Percentiles rank a stretch among this genome's conserved stretches.
Conservation (phyloP, 2,797 vertebrate genomes). For the Xiphorhynchus erythropygius region DNA sequence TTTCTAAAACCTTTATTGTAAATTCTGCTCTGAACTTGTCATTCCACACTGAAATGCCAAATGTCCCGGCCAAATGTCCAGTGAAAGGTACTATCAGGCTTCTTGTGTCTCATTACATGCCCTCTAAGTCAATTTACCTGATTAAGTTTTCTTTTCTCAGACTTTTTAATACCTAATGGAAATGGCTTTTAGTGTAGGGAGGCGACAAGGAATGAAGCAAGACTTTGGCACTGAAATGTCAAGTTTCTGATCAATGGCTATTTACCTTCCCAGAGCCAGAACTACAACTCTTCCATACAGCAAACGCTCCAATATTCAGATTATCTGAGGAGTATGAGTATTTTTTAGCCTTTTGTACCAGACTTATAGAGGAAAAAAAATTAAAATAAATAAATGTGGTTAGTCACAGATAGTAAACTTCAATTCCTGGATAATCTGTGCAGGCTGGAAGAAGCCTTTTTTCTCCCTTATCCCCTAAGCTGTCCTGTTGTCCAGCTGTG, state of each 20-base stretch:
- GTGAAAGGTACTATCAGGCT: neutral
- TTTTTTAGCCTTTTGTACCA: neutral
- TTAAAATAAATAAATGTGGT: neutral
- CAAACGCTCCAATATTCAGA: neutral
- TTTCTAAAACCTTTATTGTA: neutral
- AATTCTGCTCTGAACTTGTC: neutral
- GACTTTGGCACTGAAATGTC: neutral
- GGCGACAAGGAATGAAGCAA: neutral
- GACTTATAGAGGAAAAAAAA: neutral
- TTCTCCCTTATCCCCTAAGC: neutral
- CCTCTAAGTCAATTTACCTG: neutral
- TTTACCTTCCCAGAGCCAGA: neutral
- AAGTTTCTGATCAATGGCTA: neutral
- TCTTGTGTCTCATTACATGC: neutral
- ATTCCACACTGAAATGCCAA: neutral
- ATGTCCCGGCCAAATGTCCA: neutral
- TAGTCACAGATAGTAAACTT: neutral
- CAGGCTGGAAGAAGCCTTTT: neutral
- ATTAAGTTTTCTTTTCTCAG: neutral
- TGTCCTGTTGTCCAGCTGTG: neutral
- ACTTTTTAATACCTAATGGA: neutral
- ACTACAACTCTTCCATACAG: neutral
- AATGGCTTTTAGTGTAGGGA: neutral
- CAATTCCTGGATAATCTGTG: neutral
- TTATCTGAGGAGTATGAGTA: neutral